These are phyloP conservation scores for Strigops habroptila DNA, from an alignment of 2,113 vertebrate species.

Conservation along the genomic window DNA sequence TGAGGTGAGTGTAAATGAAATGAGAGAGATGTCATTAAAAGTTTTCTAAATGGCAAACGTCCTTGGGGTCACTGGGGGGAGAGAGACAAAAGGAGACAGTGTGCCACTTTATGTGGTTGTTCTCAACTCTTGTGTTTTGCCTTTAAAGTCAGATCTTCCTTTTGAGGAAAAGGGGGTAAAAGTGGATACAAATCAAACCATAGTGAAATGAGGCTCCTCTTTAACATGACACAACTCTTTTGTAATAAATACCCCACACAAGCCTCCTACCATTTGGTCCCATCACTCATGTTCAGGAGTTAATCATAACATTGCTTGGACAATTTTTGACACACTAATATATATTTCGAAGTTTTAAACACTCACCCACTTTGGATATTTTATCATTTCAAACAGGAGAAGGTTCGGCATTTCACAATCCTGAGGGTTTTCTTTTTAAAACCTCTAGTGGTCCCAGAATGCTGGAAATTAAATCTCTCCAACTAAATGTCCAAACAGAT, in stretches of 20 bases:
- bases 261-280: neutral
- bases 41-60: neutral
- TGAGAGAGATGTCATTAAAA: neutral
- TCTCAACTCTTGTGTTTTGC: neutral
- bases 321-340: neutral
- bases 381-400: neutral
- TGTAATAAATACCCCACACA: neutral
- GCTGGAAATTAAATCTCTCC: neutral
- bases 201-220: neutral
- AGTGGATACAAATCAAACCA: neutral
- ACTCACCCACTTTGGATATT: neutral
- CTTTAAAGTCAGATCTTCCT: neutral
- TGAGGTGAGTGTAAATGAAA: neutral
- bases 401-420: neutral
- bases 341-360: neutral
- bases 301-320: neutral
- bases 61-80: neutral
- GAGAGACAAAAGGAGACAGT: neutral
- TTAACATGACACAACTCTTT: neutral
- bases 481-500: neutral
- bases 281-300: neutral
- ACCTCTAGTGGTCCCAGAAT: neutral
- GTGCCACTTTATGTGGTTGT: neutral
- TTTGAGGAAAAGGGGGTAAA: neutral
- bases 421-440: neutral